Base-by-base conservation (phyloP, 2,888 invertebrate genomes). In the Macrophya alboannulata region DNA sequence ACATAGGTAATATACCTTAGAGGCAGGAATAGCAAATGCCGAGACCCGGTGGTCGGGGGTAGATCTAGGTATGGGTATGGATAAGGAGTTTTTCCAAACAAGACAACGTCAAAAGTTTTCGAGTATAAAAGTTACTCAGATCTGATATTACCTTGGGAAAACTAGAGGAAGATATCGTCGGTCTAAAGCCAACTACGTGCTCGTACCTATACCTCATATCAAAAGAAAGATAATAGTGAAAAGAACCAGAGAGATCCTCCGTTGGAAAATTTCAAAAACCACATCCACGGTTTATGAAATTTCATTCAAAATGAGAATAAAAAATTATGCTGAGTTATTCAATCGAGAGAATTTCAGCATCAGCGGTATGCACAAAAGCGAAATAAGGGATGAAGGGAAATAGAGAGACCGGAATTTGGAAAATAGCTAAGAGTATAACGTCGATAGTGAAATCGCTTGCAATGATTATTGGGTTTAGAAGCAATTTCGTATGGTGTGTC, bases 141-240 rank as follows among this genome's bases (percentile, higher is more conserved):
- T 74, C 74, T 74, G 74, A 74, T 74, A 74, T 74, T 21, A 74
- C 45, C 74, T 74, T 25, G 74, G 45, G 45, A 45, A 74, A 74
- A 74, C 74, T 45, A 45, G 31, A 45, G 43, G 21, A 45, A 45
- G 74, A 74, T 43, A 74, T 74, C 74, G 12, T 45, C 3, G 43
- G 17, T 48, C 45, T 21, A 37, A 48, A 74, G 45, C 74, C 43
- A 74, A n/a, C 48, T 45, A 43, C 74, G 21, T 21, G 40, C 71
- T 10, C 17, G 37, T 31, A n/a, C 71, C 37, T 37, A 4, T 25
- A n/a, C 43, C 15, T 37, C 9, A 5, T 43, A 15, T 21, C n/a
- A 10, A 72, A 72, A 72, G n/a, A n/a, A 55, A n/a, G n/a, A n/a
- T 10, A 55, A 55, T 1, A 51, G 51, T 55, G n/a, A 55, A 55